Conservation (phyloP, 2,888 invertebrate genomes). For the Parelbella ahira region DNA sequence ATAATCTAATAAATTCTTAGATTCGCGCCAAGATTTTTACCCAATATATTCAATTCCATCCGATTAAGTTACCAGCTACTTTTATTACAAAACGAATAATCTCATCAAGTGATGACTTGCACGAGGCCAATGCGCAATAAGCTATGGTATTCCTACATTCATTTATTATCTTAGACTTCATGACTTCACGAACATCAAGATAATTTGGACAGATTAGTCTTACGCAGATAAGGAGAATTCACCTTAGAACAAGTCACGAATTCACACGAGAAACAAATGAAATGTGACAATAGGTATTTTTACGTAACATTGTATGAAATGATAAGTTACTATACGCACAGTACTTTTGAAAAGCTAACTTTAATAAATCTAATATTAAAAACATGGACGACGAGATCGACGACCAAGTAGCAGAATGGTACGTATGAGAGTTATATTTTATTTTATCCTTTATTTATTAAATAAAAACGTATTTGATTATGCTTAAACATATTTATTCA, state of each 20-base stretch:
- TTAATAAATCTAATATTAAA: neutral
- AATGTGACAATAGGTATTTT: constrained; percentile 1
- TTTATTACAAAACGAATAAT: too few relatives aligned
- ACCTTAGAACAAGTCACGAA: constrained; percentile 6
- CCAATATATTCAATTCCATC: too few relatives aligned
- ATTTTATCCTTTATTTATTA: too few relatives aligned
- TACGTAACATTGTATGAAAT: neutral
- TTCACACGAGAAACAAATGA: constrained; percentile 11
- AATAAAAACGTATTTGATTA: too few relatives aligned
- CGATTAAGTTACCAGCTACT: too few relatives aligned
- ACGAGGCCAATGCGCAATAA: too few relatives aligned
- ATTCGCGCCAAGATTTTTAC: too few relatives aligned
- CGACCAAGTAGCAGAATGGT: constrained; percentile 53
- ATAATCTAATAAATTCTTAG: too few relatives aligned
- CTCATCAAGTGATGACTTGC: too few relatives aligned
- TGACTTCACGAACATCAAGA: constrained; percentile 21
- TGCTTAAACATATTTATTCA: too few relatives aligned
- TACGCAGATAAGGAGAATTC: constrained; percentile 26
- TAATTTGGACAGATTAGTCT: constrained; percentile 26
- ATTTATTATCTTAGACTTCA: constrained; percentile 28
- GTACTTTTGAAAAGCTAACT: neutral
- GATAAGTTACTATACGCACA: neutral
- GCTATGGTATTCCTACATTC: neutral
- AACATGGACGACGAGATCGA: constrained; percentile 52
- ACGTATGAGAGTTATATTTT: constrained; percentile 29